Evolutionary conservation across 1,140 invertebrate genomes (phyloP).

Genomic region (Magallana angulata): DNA sequence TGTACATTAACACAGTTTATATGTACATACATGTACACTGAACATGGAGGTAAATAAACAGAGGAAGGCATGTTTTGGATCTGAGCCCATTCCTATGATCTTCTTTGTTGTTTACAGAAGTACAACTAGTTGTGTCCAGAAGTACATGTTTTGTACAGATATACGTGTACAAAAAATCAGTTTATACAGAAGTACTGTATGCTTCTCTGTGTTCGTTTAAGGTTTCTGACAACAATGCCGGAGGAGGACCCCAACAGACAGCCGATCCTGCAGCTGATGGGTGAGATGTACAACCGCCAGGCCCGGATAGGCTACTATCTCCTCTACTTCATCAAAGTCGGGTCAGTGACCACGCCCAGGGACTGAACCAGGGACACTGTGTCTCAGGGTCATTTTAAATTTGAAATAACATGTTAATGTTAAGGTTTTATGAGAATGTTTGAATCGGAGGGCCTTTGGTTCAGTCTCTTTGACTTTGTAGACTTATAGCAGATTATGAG

Average conservation of each 20-base stretch:
- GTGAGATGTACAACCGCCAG: constrained; percentile 87
- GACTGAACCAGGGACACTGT: too few species aligned
- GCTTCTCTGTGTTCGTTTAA: constrained; percentile 54
- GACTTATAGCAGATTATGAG: not conserved
- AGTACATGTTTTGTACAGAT: not conserved
- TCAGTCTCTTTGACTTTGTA: not conserved
- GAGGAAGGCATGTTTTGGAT: too few species aligned
- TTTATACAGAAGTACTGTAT: not conserved
- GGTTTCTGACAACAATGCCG: constrained; percentile 85
- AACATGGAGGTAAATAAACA: too few species aligned
- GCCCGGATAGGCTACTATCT: constrained; percentile 90
- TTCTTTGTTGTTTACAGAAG: too few species aligned
- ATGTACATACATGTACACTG: too few species aligned
- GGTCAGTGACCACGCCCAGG: constrained; percentile 73
- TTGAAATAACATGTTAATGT: constrained; percentile 71
- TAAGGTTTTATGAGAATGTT: constrained; percentile 75
- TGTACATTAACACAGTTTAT: not conserved
- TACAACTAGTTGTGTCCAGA: too few species aligned
- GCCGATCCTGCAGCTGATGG: constrained; percentile 86
- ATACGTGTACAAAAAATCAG: not conserved
- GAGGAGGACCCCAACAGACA: constrained; percentile 89
- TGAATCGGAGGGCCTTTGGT: not conserved
- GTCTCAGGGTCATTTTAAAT: too few species aligned
- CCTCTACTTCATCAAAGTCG: constrained; percentile 91
- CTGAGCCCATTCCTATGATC: too few species aligned